Conservation (phyloP, 1,140 invertebrate genomes). For the Pachypeltis micranthus region DNA sequence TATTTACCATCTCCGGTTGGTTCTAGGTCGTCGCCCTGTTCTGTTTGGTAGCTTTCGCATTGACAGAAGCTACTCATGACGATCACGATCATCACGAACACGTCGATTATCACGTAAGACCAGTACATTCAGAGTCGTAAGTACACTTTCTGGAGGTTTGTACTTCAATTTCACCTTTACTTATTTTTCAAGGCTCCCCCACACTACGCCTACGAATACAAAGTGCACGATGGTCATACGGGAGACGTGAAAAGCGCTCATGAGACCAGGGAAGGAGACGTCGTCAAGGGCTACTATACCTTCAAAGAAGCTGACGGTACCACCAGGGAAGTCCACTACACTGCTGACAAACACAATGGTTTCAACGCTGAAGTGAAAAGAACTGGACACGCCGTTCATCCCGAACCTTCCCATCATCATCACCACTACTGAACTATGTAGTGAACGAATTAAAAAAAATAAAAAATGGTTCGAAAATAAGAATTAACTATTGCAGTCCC, state of each 20-base stretch:
- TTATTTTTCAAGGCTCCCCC: no score
- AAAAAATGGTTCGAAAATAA: no score
- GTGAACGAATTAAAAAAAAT: no score
- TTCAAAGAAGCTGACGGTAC: slow-evolving; percentile 23
- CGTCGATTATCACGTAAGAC: background rate
- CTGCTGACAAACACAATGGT: slow-evolving; percentile 21
- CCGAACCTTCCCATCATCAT: background rate
- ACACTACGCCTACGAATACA: no score
- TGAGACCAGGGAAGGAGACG: no score
- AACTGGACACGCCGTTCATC: background rate
- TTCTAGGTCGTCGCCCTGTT: background rate
- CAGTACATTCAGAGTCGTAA: no score
- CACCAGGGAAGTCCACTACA: slow-evolving; percentile 22
- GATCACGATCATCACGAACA: background rate
- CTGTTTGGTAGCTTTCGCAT: background rate
- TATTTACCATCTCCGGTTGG: no score
- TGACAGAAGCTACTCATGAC: background rate
- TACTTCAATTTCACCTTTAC: no score
- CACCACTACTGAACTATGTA: background rate
- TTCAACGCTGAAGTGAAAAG: slow-evolving; percentile 20
- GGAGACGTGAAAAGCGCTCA: no score
- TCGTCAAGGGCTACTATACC: slow-evolving; percentile 21
- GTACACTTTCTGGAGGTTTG: no score
- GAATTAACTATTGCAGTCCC: no score
- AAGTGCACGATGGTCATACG: no score